Evolutionary conservation across 2,888 invertebrate species (phyloP), one percentile per base, ranked within the genome.

Genomic region (Drosophila austrosaltans): DNA sequence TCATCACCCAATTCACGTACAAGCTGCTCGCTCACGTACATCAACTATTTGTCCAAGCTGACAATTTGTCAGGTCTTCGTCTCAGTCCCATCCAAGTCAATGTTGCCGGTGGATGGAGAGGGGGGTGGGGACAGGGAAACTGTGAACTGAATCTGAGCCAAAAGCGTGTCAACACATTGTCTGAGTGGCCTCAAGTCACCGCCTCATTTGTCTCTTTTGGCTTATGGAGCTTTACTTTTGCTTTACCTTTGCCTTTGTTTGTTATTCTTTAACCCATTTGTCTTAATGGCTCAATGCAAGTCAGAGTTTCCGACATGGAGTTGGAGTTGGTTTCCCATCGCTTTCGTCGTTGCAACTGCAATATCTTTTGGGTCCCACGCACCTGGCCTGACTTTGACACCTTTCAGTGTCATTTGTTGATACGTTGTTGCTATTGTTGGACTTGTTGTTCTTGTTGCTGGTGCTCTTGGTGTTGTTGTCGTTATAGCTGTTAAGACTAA

Each of bases 91-190:
- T 1, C 36, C 25, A 53, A 36, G 48, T 22, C 4, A 20, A 48
- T 8, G 44, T 8, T 8, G 16, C 16, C 16, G 44, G 20, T 48
- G 44, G 3, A 20, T 48, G 44, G 16, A 8, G 48, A 8, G 22
- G 30, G 40, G 53, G 53, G 6, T 20, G 44, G 44, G 44, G 20
- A 8, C 8, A 20, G 6, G 22, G 20, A 2, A 3, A 16, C 20
- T 22, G 59, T 28, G 10, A 10, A 16, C 57, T 28, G 57, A 22
- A 56, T 73, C 59, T 74, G 56, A 36, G 71, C 87, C 67, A 75
- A 88, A 89, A 83, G 83, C 83, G 83, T 83, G 83, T 83, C 83
- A 83, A 83, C 83, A 83, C 83, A 83, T 79, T 89, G 83, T 81
- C 82, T 79, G 82, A 70, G 79, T 67, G 48, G 64, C 76, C 67